These are phyloP conservation scores for Scaptodrosophila latifasciaeformis DNA, from an alignment of 2,888 invertebrate genomes.

Conservation along the genomic window DNA sequence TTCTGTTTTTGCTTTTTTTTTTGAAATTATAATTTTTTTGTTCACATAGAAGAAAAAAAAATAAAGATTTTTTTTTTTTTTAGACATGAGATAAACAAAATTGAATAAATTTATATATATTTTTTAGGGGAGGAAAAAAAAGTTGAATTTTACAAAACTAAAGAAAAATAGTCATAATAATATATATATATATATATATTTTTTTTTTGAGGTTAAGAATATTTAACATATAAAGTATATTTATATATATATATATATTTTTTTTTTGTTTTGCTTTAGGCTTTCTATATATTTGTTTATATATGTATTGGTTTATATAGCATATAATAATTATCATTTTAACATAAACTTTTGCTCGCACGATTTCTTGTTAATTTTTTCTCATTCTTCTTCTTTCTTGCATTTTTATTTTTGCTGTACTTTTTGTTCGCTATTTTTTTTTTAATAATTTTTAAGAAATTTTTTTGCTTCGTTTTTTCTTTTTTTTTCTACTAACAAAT, in stretches of 20 bases:
- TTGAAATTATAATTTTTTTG: no score
- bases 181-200: constrained; percentile 6
- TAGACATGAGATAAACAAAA: no score
- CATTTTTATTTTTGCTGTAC: constrained; percentile 25
- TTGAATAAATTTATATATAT: constrained; percentile 19
- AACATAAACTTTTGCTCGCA: constrained; percentile 45
- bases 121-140: background rate
- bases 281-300: constrained; percentile 15
- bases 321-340: constrained; percentile 62
- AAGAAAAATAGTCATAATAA: background rate
- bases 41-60: constrained; percentile 35
- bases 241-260: constrained; percentile 25
- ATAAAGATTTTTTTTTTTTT: no score
- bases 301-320: constrained; percentile 30
- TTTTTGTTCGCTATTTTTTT: constrained; percentile 17
- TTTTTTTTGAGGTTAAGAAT: background rate
- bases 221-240: constrained; percentile 43
- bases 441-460: constrained; percentile 27
- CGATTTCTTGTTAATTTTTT: background rate
- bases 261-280: no score
- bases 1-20: constrained; percentile 25
- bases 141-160: constrained; percentile 1
- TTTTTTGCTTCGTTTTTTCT: constrained; percentile 12
- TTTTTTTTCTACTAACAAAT: constrained; percentile 27
- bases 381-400: constrained; percentile 15